phyloP scores from a whole-genome alignment of 2,113 vertebrate species.

The Arenaria interpres region DNA sequence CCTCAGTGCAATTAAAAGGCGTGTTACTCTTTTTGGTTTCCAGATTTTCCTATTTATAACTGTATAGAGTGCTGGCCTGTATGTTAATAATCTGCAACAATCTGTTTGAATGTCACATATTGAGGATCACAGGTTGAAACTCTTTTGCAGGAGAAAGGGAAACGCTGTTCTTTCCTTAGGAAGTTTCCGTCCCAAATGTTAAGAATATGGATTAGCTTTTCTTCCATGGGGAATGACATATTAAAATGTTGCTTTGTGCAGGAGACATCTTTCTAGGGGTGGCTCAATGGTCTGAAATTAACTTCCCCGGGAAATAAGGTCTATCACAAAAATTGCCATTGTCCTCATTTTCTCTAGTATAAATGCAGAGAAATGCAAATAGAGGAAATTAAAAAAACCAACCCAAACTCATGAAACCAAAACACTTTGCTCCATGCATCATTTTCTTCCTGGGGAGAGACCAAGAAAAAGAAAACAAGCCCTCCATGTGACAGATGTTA shows the following conservation, averaged over 20 bases:
- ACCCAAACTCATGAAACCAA: not conserved
- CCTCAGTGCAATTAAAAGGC: constrained; percentile 7
- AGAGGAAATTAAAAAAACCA: not conserved
- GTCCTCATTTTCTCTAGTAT: not conserved
- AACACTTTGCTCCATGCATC: not conserved
- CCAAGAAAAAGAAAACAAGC: not conserved
- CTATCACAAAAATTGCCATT: not conserved
- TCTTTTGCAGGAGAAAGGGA: not conserved
- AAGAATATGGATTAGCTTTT: not conserved
- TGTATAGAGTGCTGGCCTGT: not conserved
- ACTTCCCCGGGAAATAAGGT: constrained; percentile 9
- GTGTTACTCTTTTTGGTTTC: not conserved
- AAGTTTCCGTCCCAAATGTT: constrained; percentile 25
- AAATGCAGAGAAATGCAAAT: not conserved
- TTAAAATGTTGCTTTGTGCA: not conserved
- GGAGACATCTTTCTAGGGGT: not conserved
- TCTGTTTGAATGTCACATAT: not conserved
- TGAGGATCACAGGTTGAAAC: not conserved
- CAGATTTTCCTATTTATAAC: constrained; percentile 45
- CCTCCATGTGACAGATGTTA: not conserved
- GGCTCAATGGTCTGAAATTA: not conserved
- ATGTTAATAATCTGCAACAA: constrained; percentile 20
- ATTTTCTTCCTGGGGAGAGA: not conserved
- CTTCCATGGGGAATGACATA: not conserved
- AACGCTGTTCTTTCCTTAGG: not conserved